Evolutionary conservation across 2,113 vertebrate species (phyloP), one percentile per base, ranked within the genome.

Genomic region (Zonotrichia leucophrys): DNA sequence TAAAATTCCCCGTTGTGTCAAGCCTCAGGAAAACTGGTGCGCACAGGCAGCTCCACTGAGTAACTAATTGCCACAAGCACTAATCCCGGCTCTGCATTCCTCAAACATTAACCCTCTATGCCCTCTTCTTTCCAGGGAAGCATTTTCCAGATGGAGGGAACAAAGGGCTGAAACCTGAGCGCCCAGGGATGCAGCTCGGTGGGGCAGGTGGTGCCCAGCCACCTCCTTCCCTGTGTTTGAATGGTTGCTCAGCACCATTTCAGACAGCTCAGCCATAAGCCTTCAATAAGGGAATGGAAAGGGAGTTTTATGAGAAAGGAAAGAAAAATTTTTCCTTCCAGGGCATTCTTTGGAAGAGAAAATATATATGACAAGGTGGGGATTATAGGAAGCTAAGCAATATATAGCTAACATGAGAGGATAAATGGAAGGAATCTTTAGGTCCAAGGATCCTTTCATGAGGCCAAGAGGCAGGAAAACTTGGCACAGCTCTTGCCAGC

Each of bases 11-110:
- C 0, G 0, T 49, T 69, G 19, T 37, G n/a, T 83, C 68, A 87
- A 95, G 76, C 76, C 83, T 92, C 60, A 33, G 66, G 79, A 83
- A 94, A 92, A 92, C 8, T 49, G 64, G 39, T 90, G 64, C 41
- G 52, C 56, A 17, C 20, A 4, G 15, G 37, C 64, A 87, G 30
- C 30, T 92, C 64, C 46, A 16, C 75, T 15, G 55, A 90, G 42
- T 47, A 76, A 63, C 59, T 95, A 85, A 90, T 83, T 83, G 79
- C 80, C 87, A 78, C 37, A 75, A 27, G n/a, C 60, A 42, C 68
- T 88, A 88, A 56, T 89, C 47, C 64, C 0, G 0, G 22, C 37
- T 67, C 47, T 68, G 67, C 85, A 90, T 93, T 96, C 90, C 82
- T 92, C 44, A 83, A 41, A 56, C 39, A 72, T 95, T 95, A 93